Evolutionary conservation across 2,113 vertebrate genomes (phyloP).

Genomic region (Cyprinodon tularosa): DNA sequence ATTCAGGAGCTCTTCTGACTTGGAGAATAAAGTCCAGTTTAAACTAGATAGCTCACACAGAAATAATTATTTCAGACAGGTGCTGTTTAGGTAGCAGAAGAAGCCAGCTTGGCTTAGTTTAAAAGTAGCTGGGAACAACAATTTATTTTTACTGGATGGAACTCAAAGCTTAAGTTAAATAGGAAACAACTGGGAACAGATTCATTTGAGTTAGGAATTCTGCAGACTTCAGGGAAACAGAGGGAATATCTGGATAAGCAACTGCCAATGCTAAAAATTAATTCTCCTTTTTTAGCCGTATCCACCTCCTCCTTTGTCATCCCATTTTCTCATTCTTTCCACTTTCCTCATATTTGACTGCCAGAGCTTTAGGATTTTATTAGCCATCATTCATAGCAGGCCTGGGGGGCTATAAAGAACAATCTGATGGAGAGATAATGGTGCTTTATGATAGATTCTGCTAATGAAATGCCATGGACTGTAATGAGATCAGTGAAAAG

Average conservation of each 20-base stretch:
- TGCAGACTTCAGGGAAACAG: background rate
- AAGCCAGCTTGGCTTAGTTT: background rate
- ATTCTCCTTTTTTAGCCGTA: constrained; percentile 2
- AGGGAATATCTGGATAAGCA: background rate
- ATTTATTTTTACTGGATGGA: constrained; percentile 4
- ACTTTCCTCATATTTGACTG: constrained; percentile 28
- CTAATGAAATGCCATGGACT: constrained; percentile 79
- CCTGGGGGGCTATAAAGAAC: constrained; percentile 70
- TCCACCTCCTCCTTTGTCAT: background rate
- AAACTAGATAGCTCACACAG: constrained; percentile 19
- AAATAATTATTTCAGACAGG: constrained; percentile 25
- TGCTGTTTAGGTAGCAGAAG: constrained; percentile 1
- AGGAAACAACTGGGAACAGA: background rate
- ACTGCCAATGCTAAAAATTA: background rate
- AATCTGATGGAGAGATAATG: constrained; percentile 75
- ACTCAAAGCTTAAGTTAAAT: background rate
- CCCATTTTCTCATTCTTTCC: background rate
- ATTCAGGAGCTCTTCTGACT: constrained; percentile 29
- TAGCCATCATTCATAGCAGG: constrained; percentile 71
- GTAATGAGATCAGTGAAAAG: constrained; percentile 80
- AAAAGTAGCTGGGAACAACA: background rate
- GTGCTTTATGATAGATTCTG: constrained; percentile 72
- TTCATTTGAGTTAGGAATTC: constrained; percentile 7
- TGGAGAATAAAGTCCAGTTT: constrained; percentile 24
- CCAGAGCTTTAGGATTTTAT: constrained; percentile 64